phyloP scores from a whole-genome alignment of 2,113 vertebrate species.

The Cephalopholis sonnerati region DNA sequence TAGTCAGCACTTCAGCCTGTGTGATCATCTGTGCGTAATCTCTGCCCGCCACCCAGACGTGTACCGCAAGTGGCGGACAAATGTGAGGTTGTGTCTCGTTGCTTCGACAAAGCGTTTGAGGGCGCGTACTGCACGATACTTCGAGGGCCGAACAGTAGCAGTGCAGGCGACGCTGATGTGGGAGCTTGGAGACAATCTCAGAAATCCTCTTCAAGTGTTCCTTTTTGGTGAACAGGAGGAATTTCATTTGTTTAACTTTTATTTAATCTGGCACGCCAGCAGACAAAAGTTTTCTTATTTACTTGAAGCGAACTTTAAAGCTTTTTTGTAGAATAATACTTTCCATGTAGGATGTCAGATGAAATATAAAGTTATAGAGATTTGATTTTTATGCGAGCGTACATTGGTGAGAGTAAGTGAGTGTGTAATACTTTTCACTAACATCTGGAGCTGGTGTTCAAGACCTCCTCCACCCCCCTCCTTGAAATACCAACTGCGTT shows the following conservation, averaged over 20 bases:
- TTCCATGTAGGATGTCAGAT: not conserved
- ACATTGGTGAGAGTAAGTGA: slow-evolving; percentile 16
- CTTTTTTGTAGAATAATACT: not conserved
- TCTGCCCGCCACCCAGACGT: not conserved
- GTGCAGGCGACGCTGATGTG: not conserved
- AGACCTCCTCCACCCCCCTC: slow-evolving; percentile 31
- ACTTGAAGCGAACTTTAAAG: not conserved
- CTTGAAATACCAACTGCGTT: slow-evolving; percentile 75
- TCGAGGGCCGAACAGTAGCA: not conserved
- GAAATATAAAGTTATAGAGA: not conserved
- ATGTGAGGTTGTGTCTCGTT: slow-evolving; percentile 5
- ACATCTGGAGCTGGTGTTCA: slow-evolving; percentile 76
- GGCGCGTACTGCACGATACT: not conserved
- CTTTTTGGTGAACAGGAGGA: not conserved
- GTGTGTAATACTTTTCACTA: slow-evolving; percentile 14
- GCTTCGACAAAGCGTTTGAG: not conserved
- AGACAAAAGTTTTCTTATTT: not conserved
- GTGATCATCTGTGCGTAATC: slow-evolving; percentile 19
- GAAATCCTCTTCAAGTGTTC: not conserved
- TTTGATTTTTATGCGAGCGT: slow-evolving; percentile 12
- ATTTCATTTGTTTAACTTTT: slow-evolving; percentile 8
- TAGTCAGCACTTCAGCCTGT: slow-evolving; percentile 20
- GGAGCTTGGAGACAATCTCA: not conserved
- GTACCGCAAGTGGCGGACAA: not conserved
- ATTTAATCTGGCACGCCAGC: not conserved